These are phyloP conservation scores for Neelides folsomi DNA, from an alignment of 2,888 invertebrate genomes.

Conservation along the genomic window DNA sequence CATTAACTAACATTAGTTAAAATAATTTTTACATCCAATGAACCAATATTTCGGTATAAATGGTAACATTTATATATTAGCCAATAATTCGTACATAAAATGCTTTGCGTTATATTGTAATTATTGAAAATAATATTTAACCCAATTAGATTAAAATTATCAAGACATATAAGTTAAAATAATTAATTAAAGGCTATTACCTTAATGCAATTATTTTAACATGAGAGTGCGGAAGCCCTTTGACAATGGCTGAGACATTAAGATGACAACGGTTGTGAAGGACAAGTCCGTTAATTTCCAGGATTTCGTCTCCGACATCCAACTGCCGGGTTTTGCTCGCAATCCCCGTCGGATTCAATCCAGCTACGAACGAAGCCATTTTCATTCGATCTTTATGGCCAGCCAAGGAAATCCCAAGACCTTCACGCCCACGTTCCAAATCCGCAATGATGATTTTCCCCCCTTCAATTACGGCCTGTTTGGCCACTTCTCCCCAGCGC, in stretches of 20 bases:
- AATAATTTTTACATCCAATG: too few relatives aligned
- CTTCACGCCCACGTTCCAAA: constrained; percentile 42
- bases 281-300: constrained; percentile 67
- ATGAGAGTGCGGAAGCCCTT: constrained; percentile 50
- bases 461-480: constrained; percentile 41
- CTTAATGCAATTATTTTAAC: constrained; percentile 73
- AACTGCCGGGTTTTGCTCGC: constrained; percentile 61
- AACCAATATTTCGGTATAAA: too few relatives aligned
- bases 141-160: too few relatives aligned
- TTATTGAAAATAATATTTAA: too few relatives aligned
- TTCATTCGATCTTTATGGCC: constrained; percentile 85
- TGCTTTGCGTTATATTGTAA: too few relatives aligned
- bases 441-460: constrained; percentile 30
- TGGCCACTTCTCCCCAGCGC: constrained; percentile 69
- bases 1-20: too few relatives aligned
- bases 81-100: too few relatives aligned
- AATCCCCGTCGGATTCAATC: constrained; percentile 69
- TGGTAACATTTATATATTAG: too few relatives aligned
- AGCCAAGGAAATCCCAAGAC: constrained; percentile 80
- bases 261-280: constrained; percentile 88
- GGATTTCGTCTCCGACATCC: constrained; percentile 71
- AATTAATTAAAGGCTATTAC: constrained; percentile 42
- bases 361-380: constrained; percentile 93
- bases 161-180: not conserved
- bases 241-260: constrained; percentile 91